A percentile compares a stretch with the other conserved stretches of the same genome.
Conservation (phyloP, 2,113 vertebrate species). For the Tragelaphus scriptus region DNA sequence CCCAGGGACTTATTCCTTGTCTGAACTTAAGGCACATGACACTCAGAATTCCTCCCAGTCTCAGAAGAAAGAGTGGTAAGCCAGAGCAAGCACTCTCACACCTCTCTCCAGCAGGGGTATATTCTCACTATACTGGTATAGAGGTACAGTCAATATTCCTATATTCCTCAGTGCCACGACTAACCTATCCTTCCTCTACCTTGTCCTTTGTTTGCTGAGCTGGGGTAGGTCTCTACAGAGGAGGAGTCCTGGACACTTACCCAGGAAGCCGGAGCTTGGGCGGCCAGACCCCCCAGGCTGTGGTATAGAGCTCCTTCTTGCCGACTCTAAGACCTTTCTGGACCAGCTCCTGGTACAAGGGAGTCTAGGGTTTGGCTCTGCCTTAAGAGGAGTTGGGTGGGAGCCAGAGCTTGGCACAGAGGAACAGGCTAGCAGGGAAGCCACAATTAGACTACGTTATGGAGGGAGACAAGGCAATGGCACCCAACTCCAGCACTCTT, state of each 20-base stretch:
- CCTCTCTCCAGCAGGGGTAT: not conserved
- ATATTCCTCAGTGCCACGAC: not conserved
- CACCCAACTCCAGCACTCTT: no score
- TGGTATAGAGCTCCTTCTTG: not conserved
- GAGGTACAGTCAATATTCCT: not conserved
- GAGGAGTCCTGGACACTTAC: not conserved
- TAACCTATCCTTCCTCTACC: not conserved
- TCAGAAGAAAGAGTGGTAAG: not conserved
- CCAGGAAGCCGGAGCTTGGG: not conserved
- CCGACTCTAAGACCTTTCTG: slow-evolving; percentile 33
- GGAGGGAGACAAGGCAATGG: not conserved
- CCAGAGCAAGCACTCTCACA: not conserved
- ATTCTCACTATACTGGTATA: not conserved
- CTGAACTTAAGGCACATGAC: not conserved
- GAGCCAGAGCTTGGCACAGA: slow-evolving; percentile 46
- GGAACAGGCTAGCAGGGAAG: not conserved
- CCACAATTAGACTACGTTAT: not conserved
- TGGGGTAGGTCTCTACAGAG: not conserved
- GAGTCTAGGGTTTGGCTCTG: slow-evolving; percentile 46
- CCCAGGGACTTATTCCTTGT: not conserved
- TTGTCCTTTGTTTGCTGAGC: not conserved
- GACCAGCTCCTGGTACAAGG: slow-evolving; percentile 43
- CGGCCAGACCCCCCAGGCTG: not conserved
- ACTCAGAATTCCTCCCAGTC: not conserved
- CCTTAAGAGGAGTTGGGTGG: not conserved